Percentiles rank a stretch among this genome's conserved stretches.
These are phyloP conservation scores for Istiophorus platypterus DNA, from an alignment of 2,113 vertebrate genomes.

Conservation along the genomic window DNA sequence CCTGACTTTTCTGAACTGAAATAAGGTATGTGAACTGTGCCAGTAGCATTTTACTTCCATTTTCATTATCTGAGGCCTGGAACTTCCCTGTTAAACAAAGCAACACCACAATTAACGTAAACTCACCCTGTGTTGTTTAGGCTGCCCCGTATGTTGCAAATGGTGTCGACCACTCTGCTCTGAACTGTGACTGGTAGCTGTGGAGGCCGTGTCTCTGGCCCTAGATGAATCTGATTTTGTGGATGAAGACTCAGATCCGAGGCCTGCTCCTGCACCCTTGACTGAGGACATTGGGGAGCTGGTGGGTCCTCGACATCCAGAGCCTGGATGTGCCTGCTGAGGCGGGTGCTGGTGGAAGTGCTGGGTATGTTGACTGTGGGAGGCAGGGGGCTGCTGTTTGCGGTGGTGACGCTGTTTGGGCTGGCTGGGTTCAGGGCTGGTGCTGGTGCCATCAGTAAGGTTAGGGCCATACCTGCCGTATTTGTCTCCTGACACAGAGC, in stretches of 20 bases:
- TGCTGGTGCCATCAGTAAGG: slow-evolving; percentile 76
- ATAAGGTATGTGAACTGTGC: not conserved
- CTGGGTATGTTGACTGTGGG: slow-evolving; percentile 36
- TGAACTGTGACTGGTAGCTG: slow-evolving; percentile 65
- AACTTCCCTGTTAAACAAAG: not conserved
- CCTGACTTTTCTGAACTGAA: not conserved
- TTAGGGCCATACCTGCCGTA: slow-evolving; percentile 45
- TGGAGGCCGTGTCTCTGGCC: slow-evolving; percentile 61
- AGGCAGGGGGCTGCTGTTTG: slow-evolving; percentile 41
- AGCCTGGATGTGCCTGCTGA: slow-evolving; percentile 26
- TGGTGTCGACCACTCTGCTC: slow-evolving; percentile 64
- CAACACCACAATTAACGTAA: not conserved
- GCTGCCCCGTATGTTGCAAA: slow-evolving; percentile 34
- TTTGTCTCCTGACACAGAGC: slow-evolving; percentile 52
- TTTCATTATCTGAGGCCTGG: not conserved
- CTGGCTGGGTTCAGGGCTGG: slow-evolving; percentile 73
- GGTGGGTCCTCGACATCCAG: slow-evolving; percentile 6
- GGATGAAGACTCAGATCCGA: slow-evolving; percentile 75
- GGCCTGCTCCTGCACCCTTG: slow-evolving; percentile 37
- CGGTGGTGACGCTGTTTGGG: slow-evolving; percentile 58
- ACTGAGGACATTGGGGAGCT: slow-evolving; percentile 43
- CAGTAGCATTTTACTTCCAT: not conserved
- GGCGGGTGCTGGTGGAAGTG: slow-evolving; percentile 19
- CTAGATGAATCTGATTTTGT: slow-evolving; percentile 74
- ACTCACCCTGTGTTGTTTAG: slow-evolving; percentile 73